These are phyloP conservation scores for Zenarchopterus dispar DNA, from an alignment of 2,797 vertebrate genomes.

Conservation along the genomic window DNA sequence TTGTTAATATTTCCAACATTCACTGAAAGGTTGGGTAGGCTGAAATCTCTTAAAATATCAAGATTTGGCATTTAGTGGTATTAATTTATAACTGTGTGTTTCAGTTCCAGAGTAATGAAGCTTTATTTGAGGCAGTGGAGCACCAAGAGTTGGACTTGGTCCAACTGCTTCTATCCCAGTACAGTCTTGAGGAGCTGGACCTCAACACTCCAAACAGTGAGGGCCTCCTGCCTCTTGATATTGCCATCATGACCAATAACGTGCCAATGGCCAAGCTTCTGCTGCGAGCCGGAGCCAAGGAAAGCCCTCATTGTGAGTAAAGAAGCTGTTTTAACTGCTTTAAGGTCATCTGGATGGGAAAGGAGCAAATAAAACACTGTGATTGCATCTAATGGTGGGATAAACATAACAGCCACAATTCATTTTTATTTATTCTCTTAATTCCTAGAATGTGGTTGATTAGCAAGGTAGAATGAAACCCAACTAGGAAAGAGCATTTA, in stretches of 20 bases:
- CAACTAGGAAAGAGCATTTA: too few species aligned
- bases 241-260: slow-evolving; percentile 95
- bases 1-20: background rate
- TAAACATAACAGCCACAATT: background rate
- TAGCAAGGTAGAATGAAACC: too few species aligned
- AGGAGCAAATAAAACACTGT: background rate
- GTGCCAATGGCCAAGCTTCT: slow-evolving; percentile 89
- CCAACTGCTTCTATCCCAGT: slow-evolving; percentile 88
- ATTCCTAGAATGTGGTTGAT: background rate
- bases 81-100: slow-evolving; percentile 21
- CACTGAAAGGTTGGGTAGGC: background rate
- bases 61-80: background rate
- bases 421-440: background rate
- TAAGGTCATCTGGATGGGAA: background rate
- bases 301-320: slow-evolving; percentile 94
- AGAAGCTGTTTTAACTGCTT: slow-evolving; percentile 1
- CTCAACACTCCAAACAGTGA: slow-evolving; percentile 94
- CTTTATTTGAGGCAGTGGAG: slow-evolving; percentile 92
- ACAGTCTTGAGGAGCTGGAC: slow-evolving; percentile 91
- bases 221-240: slow-evolving; percentile 91
- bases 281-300: slow-evolving; percentile 88
- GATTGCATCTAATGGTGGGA: background rate
- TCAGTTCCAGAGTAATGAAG: slow-evolving; percentile 90
- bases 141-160: slow-evolving; percentile 91
- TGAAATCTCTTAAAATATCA: background rate